These are phyloP conservation scores for Planococcus citri DNA, from an alignment of 1,140 invertebrate genomes.

Conservation along the genomic window DNA sequence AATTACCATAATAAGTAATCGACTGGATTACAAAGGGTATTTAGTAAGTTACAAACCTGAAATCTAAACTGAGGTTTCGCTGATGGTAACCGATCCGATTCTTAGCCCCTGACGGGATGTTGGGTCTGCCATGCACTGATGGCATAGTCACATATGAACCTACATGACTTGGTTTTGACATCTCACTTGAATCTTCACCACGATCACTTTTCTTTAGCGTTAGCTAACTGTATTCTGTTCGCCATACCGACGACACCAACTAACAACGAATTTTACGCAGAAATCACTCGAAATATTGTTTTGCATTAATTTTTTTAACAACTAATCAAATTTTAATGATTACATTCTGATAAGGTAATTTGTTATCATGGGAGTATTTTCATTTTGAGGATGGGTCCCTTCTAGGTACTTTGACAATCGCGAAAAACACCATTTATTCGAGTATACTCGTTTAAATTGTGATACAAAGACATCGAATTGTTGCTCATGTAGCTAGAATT, in stretches of 20 bases:
- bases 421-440: no score
- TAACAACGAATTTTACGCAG: neutral
- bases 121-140: conserved; percentile 47
- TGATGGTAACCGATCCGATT: conserved; percentile 56
- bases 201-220: neutral
- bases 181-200: neutral
- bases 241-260: neutral
- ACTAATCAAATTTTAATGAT: neutral
- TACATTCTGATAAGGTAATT: conserved; percentile 8
- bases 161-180: neutral
- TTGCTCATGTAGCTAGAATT: no score
- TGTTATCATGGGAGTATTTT: neutral
- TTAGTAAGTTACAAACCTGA: conserved; percentile 40
- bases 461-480: no score
- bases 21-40: conserved; percentile 21
- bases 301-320: neutral
- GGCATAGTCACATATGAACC: conserved; percentile 31
- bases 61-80: conserved; percentile 62
- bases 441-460: no score
- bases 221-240: neutral
- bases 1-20: conserved; percentile 22
- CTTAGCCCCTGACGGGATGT: conserved; percentile 32
- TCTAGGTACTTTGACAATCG: no score
- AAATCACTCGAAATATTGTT: no score
- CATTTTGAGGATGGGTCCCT: no score